Percentiles rank a stretch among this genome's conserved stretches.
Conservation (phyloP, 1,140 invertebrate genomes). For the Pissodes strobi region DNA sequence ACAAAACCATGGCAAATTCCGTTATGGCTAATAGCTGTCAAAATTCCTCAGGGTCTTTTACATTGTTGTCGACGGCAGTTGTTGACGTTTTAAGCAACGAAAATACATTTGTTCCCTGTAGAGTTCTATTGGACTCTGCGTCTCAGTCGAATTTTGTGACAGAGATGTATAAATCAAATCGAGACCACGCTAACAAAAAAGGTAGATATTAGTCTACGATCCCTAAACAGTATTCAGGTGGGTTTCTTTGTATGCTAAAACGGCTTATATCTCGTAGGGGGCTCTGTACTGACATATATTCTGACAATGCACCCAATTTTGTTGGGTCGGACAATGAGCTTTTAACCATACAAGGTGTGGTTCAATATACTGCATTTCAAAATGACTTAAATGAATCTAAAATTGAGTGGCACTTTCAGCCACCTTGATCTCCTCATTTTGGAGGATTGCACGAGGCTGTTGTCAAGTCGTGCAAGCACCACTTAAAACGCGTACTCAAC, state of each 20-base stretch:
- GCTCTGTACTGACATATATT: slow-evolving; percentile 38
- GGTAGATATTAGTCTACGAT: too few relatives aligned
- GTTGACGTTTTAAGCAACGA: not conserved
- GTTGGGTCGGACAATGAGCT: slow-evolving; percentile 2
- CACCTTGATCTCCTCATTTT: slow-evolving; percentile 43
- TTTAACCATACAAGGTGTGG: not conserved
- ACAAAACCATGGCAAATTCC: not conserved
- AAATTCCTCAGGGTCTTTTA: not conserved
- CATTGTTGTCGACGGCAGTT: not conserved
- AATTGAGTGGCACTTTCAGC: slow-evolving; percentile 53
- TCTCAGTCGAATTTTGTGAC: too few relatives aligned
- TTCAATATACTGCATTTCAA: not conserved
- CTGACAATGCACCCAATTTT: slow-evolving; percentile 29
- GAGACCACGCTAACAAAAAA: too few relatives aligned
- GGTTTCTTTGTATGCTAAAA: slow-evolving; percentile 32
- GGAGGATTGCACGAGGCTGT: slow-evolving; percentile 53
- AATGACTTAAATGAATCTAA: slow-evolving; percentile 2
- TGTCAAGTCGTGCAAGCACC: slow-evolving; percentile 43
- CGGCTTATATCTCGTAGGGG: slow-evolving; percentile 49
- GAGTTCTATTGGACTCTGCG: not conserved
- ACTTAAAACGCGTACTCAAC: slow-evolving; percentile 40
- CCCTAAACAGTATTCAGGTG: too few relatives aligned
- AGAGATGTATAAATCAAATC: too few relatives aligned
- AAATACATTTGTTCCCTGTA: not conserved
- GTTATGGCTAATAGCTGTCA: not conserved